These are phyloP conservation scores for Notospermus geniculatus DNA, from an alignment of 1,140 invertebrate genomes.

Conservation along the genomic window DNA sequence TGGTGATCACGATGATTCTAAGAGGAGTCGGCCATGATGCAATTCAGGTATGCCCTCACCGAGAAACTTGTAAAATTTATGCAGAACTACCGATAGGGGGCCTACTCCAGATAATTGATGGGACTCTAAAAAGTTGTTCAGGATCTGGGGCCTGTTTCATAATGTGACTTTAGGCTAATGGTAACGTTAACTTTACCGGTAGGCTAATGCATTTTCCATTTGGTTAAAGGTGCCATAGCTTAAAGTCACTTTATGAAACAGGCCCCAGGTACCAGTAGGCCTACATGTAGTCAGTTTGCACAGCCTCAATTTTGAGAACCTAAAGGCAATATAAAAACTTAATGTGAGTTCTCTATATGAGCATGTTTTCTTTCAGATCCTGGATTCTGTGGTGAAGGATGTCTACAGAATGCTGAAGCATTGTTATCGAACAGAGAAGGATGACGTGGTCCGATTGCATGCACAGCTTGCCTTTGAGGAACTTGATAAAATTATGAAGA, in stretches of 20 bases:
- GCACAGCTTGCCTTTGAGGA: conserved; percentile 74
- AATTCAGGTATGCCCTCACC: conserved; percentile 54
- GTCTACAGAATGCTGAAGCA: conserved; percentile 71
- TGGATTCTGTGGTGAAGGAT: conserved; percentile 67
- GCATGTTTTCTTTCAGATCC: conserved; percentile 50
- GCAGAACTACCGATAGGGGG: too few species aligned
- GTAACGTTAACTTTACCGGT: too few species aligned
- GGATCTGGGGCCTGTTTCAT: too few species aligned
- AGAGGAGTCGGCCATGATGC: conserved; percentile 71
- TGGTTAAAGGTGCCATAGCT: too few species aligned
- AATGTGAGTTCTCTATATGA: background rate
- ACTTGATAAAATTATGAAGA: conserved; percentile 68
- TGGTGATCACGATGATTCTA: conserved; percentile 71
- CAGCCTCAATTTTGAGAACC: background rate
- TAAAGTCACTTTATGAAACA: too few species aligned
- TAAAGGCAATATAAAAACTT: background rate
- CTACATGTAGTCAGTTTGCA: background rate
- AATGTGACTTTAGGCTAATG: too few species aligned
- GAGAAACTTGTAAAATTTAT: too few species aligned
- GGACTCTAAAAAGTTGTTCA: background rate
- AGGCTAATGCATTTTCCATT: too few species aligned
- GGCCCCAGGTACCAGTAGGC: too few species aligned
- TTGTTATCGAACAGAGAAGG: conserved; percentile 65
- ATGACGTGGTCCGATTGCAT: conserved; percentile 70
- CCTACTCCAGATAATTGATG: background rate